Evolutionary conservation across 2,888 invertebrate genomes (phyloP).

Genomic region (Autographa pulchrina): DNA sequence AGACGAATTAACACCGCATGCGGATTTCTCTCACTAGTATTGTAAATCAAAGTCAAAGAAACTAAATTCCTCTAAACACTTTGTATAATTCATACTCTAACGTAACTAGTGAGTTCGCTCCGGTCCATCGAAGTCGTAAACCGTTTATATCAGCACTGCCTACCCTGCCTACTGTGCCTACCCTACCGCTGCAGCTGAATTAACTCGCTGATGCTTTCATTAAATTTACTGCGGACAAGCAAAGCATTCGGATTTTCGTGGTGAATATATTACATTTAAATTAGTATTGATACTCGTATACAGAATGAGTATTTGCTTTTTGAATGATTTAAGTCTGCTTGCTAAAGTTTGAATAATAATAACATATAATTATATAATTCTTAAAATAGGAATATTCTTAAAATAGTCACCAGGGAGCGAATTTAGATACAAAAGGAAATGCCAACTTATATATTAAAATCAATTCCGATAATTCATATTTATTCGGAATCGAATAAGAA

Average conservation of each 20-base stretch:
- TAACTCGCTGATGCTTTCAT: constrained; percentile 29
- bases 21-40: no score
- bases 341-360: no score
- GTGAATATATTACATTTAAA: not conserved
- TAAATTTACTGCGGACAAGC: constrained; percentile 2
- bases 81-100: not conserved
- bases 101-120: not conserved
- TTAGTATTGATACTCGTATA: not conserved
- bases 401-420: no score
- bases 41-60: no score
- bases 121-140: constrained; percentile 31
- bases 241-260: not conserved
- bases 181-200: constrained; percentile 20
- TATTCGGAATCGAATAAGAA: no score
- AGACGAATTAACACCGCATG: no score
- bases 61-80: not conserved
- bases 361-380: no score
- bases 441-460: no score
- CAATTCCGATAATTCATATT: no score
- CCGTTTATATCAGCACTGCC: constrained; percentile 24
- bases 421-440: no score
- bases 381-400: no score
- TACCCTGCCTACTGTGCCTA: not conserved
- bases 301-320: not conserved
- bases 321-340: no score